Evolutionary conservation across 2,888 invertebrate genomes (phyloP).

Genomic region (Teleiodes luculella): DNA sequence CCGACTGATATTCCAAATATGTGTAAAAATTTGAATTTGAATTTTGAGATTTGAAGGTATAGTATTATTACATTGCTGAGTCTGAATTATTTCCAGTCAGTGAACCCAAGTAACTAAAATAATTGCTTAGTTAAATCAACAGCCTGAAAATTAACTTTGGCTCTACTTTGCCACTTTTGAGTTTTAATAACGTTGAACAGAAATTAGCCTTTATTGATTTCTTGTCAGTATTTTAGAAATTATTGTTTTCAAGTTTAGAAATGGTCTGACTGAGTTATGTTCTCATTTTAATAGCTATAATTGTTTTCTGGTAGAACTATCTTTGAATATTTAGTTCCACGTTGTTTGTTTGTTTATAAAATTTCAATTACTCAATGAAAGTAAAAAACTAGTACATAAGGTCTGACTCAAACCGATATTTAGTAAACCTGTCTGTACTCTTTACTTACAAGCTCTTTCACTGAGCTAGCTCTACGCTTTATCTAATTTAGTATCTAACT

Average conservation of each 20-base stretch:
- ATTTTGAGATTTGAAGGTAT: too few species aligned
- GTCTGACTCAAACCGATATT: too few species aligned
- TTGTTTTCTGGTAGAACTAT: neutral
- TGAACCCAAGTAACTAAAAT: slow-evolving; percentile 49
- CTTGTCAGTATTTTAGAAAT: slow-evolving; percentile 4
- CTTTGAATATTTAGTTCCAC: too few species aligned
- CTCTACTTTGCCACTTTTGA: slow-evolving; percentile 37
- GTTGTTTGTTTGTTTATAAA: neutral
- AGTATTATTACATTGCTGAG: neutral
- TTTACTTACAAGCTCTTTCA: too few species aligned
- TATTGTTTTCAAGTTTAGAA: neutral
- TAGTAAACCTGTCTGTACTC: too few species aligned
- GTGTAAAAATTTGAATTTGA: too few species aligned
- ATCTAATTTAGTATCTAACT: too few species aligned
- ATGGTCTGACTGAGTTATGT: neutral
- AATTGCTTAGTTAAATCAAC: slow-evolving; percentile 70
- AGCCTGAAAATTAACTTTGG: slow-evolving; percentile 34
- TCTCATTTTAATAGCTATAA: neutral
- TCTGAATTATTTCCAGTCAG: neutral
- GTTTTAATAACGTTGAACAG: slow-evolving; percentile 32
- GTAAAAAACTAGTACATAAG: neutral
- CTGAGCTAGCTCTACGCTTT: too few species aligned
- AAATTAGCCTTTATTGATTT: slow-evolving; percentile 29
- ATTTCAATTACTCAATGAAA: neutral
- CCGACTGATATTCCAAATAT: too few species aligned